These are phyloP conservation scores for Eupithecia tripunctaria DNA, from an alignment of 2,888 invertebrate species.

Conservation along the genomic window DNA sequence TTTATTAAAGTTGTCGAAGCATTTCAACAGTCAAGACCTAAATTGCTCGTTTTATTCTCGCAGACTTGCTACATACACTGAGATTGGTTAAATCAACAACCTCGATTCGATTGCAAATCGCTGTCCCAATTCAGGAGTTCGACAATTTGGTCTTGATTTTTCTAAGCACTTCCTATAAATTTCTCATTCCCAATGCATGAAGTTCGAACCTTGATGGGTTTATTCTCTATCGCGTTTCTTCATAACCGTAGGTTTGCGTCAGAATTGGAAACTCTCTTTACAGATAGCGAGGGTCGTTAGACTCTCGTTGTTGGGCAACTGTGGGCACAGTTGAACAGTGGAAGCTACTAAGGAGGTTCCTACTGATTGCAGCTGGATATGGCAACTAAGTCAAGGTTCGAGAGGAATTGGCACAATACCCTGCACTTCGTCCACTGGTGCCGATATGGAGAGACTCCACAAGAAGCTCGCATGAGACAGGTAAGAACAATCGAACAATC, in stretches of 20 bases:
- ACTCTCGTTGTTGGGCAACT: slow-evolving; percentile 77
- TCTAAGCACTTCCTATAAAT: slow-evolving; percentile 32
- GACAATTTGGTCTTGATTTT: slow-evolving; percentile 46
- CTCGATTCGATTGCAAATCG: slow-evolving; percentile 58
- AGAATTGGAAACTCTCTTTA: slow-evolving; percentile 84
- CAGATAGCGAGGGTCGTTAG: slow-evolving; percentile 81
- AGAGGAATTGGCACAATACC: slow-evolving; percentile 87
- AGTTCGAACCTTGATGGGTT: slow-evolving; percentile 62
- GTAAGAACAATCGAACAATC: slow-evolving; percentile 68
- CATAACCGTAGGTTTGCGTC: slow-evolving; percentile 73
- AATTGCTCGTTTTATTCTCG: slow-evolving; percentile 34
- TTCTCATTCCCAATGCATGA: slow-evolving; percentile 55
- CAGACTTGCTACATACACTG: slow-evolving; percentile 26
- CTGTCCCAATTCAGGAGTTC: slow-evolving; percentile 45
- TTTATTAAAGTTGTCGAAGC: slow-evolving; percentile 39
- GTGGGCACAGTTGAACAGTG: slow-evolving; percentile 72
- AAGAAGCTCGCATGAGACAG: slow-evolving; percentile 88
- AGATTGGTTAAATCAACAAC: slow-evolving; percentile 40
- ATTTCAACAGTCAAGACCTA: slow-evolving; percentile 37
- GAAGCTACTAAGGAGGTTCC: slow-evolving; percentile 82
- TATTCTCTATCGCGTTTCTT: slow-evolving; percentile 60
- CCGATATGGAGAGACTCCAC: slow-evolving; percentile 88
- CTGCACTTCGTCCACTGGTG: slow-evolving; percentile 89
- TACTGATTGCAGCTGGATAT: slow-evolving; percentile 85
- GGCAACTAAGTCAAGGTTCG: slow-evolving; percentile 84